A percentile compares a stretch with the other conserved stretches of the same genome.
Conservation (phyloP, 2,113 vertebrate species). For the Craseonycteris thonglongyai region DNA sequence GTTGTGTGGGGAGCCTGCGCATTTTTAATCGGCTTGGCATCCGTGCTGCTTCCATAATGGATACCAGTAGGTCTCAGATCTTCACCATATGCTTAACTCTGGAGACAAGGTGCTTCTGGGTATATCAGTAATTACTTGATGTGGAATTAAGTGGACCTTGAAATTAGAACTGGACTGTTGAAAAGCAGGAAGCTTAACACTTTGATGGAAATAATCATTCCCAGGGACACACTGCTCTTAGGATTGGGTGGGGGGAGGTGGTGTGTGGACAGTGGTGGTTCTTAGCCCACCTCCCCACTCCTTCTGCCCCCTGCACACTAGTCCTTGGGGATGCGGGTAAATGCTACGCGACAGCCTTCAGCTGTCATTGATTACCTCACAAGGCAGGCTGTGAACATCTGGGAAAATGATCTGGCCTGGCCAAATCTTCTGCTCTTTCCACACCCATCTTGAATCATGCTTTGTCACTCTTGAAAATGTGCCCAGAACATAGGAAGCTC, state of each 20-base stretch:
- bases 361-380: slow-evolving; percentile 52
- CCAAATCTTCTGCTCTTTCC: neutral
- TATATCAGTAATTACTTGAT: slow-evolving; percentile 95
- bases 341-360: slow-evolving; percentile 54
- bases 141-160: slow-evolving; percentile 98
- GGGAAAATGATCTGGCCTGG: slow-evolving; percentile 37
- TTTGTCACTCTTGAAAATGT: neutral
- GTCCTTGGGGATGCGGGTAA: neutral
- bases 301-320: neutral
- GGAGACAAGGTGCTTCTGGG: slow-evolving; percentile 93
- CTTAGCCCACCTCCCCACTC: neutral
- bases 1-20: slow-evolving; percentile 72
- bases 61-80: slow-evolving; percentile 89
- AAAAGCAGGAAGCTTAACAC: slow-evolving; percentile 79
- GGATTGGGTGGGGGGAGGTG: neutral
- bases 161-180: slow-evolving; percentile 96
- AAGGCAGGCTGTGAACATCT: neutral
- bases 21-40: slow-evolving; percentile 85
- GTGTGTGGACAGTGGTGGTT: neutral
- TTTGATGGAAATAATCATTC: slow-evolving; percentile 74
- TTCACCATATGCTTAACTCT: slow-evolving; percentile 92
- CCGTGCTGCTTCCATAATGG: slow-evolving; percentile 88
- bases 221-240: slow-evolving; percentile 15
- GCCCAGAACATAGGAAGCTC: neutral
- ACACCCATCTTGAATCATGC: neutral